These are phyloP conservation scores for Gymnocypris eckloni DNA, from an alignment of 2,797 vertebrate genomes.

Conservation along the genomic window DNA sequence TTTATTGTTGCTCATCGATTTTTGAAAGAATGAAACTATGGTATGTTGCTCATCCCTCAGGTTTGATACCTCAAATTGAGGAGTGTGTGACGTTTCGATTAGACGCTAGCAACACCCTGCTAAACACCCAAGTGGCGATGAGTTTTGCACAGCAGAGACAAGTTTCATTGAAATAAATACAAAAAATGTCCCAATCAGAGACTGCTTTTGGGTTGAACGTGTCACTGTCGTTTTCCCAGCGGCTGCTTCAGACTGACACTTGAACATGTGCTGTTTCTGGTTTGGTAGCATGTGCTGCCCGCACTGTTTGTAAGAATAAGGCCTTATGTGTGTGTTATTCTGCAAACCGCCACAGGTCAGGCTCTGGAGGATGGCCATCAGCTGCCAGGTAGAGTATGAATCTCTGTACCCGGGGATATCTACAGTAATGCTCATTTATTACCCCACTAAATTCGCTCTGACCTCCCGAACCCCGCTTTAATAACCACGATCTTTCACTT, in stretches of 20 bases:
- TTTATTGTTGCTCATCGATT: background rate
- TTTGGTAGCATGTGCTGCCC: slow-evolving; percentile 36
- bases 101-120: background rate
- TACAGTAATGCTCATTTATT: slow-evolving; percentile 50
- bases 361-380: slow-evolving; percentile 90
- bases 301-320: slow-evolving; percentile 38
- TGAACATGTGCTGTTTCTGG: slow-evolving; percentile 9
- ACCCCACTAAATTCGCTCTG: slow-evolving; percentile 57
- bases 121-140: background rate
- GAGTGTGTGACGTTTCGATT: background rate
- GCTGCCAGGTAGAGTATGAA: slow-evolving; percentile 92
- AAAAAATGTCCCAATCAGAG: background rate
- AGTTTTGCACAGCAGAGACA: background rate
- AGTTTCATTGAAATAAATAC: background rate
- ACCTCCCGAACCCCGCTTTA: slow-evolving; percentile 54
- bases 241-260: background rate
- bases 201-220: background rate
- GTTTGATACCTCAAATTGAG: background rate
- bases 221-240: background rate
- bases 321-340: slow-evolving; percentile 72
- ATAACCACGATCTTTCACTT: slow-evolving; percentile 65
- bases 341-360: slow-evolving; percentile 89
- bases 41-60: background rate
- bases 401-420: slow-evolving; percentile 65
- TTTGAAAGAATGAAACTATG: background rate